Conservation (phyloP, 37 sponge, comb jelly and placozoan genomes). For the Diacarnus erythraeanus region DNA sequence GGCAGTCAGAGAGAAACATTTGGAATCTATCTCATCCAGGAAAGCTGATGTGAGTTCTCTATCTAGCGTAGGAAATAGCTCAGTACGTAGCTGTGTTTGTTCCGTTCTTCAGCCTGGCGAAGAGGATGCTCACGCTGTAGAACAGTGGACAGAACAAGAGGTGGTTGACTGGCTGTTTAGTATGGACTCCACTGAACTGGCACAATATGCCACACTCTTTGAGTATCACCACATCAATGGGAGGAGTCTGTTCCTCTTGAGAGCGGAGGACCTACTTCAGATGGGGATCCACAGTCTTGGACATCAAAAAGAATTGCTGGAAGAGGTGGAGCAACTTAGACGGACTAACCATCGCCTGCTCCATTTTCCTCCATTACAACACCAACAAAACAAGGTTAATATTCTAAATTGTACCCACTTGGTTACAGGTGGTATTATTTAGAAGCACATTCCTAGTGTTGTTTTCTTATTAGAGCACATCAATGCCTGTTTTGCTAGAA, state of each 20-base stretch:
- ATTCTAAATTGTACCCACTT: neutral
- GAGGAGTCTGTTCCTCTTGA: slow-evolving; percentile 63
- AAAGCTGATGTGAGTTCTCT: neutral
- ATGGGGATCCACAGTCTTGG: slow-evolving; percentile 78
- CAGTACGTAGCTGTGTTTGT: too few relatives aligned
- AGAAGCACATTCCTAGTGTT: neutral
- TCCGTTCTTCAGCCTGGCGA: neutral
- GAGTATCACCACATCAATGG: slow-evolving; percentile 70
- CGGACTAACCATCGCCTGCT: slow-evolving; percentile 58
- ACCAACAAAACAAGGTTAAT: slow-evolving; percentile 1
- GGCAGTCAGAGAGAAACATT: slow-evolving; percentile 56
- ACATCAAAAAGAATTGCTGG: slow-evolving; percentile 77
- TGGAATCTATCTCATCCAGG: slow-evolving; percentile 26
- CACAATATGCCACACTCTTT: slow-evolving; percentile 72
- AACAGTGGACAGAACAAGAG: slow-evolving; percentile 74
- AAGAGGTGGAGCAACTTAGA: slow-evolving; percentile 43
- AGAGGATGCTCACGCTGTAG: slow-evolving; percentile 35
- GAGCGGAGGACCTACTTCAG: slow-evolving; percentile 71
- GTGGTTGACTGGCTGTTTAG: slow-evolving; percentile 71
- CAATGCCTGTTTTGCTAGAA: slow-evolving; percentile 21
- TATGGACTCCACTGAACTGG: slow-evolving; percentile 6
- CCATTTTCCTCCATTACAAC: slow-evolving; percentile 68
- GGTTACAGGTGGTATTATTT: neutral
- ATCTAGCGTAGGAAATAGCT: neutral
- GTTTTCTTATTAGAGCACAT: slow-evolving; percentile 10